Conservation (phyloP, 1,140 invertebrate species). For the Sitophilus oryzae region DNA sequence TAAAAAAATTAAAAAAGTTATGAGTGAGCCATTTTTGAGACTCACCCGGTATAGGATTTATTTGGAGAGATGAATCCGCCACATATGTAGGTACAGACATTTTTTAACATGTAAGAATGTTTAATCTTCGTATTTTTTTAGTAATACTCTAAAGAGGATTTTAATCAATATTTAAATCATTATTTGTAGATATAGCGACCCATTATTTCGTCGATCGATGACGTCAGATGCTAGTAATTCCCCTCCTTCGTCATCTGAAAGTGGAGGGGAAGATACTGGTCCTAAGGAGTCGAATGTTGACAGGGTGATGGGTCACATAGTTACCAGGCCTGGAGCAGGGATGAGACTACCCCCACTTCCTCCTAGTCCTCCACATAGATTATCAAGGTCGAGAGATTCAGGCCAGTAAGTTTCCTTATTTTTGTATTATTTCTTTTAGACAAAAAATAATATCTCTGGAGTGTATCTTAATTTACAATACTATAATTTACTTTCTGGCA, state of each 20-base stretch:
- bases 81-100: too few species aligned
- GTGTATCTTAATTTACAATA: too few species aligned
- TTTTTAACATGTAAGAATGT: too few species aligned
- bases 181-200: slow-evolving; percentile 42
- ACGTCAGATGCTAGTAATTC: slow-evolving; percentile 32
- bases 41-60: too few species aligned
- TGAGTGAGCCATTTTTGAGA: too few species aligned
- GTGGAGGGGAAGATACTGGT: slow-evolving; percentile 28
- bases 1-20: too few species aligned
- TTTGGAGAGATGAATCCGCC: too few species aligned
- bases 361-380: slow-evolving; percentile 33
- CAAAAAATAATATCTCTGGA: too few species aligned
- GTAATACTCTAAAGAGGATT: background rate
- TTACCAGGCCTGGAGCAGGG: slow-evolving; percentile 33
- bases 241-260: slow-evolving; percentile 40
- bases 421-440: too few species aligned
- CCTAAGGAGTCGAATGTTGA: slow-evolving; percentile 37
- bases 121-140: too few species aligned
- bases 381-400: slow-evolving; percentile 18
- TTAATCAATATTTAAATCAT: slow-evolving; percentile 8
- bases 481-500: too few species aligned
- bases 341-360: slow-evolving; percentile 40
- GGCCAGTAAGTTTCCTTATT: slow-evolving; percentile 9
- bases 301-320: slow-evolving; percentile 40
- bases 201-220: slow-evolving; percentile 33